Percentiles rank a stretch among this genome's conserved stretches.
These are phyloP conservation scores for Meiosimyza platycephala DNA, from an alignment of 2,888 invertebrate species.

Conservation along the genomic window DNA sequence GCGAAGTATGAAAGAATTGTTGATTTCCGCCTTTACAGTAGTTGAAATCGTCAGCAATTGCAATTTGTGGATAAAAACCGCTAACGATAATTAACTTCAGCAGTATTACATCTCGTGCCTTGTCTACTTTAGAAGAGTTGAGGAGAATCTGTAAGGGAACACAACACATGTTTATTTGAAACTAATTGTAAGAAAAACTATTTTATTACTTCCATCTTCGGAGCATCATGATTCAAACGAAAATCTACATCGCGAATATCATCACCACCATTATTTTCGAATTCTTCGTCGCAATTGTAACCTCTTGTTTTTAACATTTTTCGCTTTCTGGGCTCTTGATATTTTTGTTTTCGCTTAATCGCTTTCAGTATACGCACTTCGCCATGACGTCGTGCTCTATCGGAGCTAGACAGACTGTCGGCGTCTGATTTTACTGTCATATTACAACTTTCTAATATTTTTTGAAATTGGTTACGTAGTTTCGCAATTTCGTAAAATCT, in stretches of 20 bases:
- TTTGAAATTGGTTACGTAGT: conserved; percentile 87
- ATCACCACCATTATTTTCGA: conserved; percentile 69
- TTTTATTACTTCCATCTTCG: conserved; percentile 72
- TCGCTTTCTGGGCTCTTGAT: conserved; percentile 77
- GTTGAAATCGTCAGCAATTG: conserved; percentile 94
- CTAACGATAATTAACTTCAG: conserved; percentile 87
- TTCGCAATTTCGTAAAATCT: conserved; percentile 94
- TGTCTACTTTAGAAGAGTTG: conserved; percentile 73
- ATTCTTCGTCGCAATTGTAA: conserved; percentile 64
- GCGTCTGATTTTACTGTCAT: conserved; percentile 69
- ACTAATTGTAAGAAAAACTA: too few species aligned
- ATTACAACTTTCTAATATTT: conserved; percentile 80
- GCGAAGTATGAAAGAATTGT: conserved; percentile 85
- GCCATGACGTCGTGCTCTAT: conserved; percentile 86
- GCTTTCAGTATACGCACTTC: conserved; percentile 88
- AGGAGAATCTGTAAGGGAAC: conserved; percentile 69
- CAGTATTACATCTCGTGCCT: conserved; percentile 76
- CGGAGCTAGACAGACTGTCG: conserved; percentile 75
- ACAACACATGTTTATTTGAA: too few species aligned
- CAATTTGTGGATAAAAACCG: conserved; percentile 95
- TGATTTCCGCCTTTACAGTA: conserved; percentile 85
- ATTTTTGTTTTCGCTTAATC: conserved; percentile 80
- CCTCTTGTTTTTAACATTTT: conserved; percentile 68
- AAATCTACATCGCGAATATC: conserved; percentile 91
- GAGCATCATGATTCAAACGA: conserved; percentile 80